Evolutionary conservation across 2,113 vertebrate genomes (phyloP).

Genomic region (Peromyscus polionotus): DNA sequence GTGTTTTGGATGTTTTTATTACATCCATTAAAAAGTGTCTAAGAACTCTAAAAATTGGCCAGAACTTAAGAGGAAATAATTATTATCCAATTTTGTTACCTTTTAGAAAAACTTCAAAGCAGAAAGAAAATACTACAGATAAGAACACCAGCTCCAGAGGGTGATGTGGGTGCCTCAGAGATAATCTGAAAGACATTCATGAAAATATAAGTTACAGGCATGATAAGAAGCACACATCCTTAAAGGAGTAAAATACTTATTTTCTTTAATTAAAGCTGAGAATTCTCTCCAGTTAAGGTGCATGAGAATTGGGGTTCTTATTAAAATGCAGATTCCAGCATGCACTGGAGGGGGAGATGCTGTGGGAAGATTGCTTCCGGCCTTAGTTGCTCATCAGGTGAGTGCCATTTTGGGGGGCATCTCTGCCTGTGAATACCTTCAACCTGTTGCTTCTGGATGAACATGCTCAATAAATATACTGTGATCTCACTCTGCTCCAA

Average conservation of each 20-base stretch:
- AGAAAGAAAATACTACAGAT: background rate
- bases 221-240: background rate
- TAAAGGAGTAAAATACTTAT: background rate
- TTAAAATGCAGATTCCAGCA: background rate
- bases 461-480: background rate
- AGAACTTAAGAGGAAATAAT: background rate
- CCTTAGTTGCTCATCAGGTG: background rate
- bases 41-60: conserved; percentile 59
- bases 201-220: background rate
- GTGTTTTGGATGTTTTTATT: conserved; percentile 73
- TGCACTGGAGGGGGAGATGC: background rate
- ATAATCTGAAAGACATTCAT: background rate
- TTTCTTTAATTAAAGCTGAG: background rate
- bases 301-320: background rate
- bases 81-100: background rate
- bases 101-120: conserved; percentile 26
- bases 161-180: background rate
- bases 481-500: background rate
- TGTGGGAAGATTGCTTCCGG: background rate
- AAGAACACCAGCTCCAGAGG: background rate
- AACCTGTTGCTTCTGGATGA: background rate
- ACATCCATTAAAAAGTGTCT: conserved; percentile 73
- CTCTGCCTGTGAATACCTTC: background rate
- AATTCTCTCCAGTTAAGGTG: background rate
- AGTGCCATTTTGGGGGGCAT: background rate